A percentile compares a stretch with the other conserved stretches of the same genome.
These are phyloP conservation scores for Mycteria americana DNA, from an alignment of 2,797 vertebrate species.

Conservation along the genomic window DNA sequence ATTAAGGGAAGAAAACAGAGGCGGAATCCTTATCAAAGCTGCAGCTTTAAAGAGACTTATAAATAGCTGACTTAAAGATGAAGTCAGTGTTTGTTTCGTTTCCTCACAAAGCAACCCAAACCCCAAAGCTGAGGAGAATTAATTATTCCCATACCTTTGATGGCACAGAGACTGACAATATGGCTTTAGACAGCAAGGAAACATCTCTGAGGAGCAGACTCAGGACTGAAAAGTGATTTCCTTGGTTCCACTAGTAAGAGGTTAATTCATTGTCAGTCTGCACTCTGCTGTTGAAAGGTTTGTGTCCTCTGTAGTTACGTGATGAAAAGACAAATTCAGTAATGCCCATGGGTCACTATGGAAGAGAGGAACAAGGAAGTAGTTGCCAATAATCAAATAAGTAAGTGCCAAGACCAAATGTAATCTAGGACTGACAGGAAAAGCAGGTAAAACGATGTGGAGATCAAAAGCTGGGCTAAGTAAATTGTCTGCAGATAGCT, in stretches of 20 bases:
- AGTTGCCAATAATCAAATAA: neutral
- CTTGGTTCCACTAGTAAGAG: neutral
- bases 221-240: neutral
- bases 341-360: neutral
- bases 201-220: neutral
- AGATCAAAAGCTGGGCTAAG: neutral
- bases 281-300: neutral
- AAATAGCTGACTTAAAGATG: neutral
- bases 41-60: neutral
- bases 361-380: neutral
- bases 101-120: neutral
- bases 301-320: neutral
- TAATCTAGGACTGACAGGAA: neutral
- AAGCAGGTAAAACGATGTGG: neutral
- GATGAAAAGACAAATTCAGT: constrained; percentile 17
- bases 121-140: neutral
- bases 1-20: neutral
- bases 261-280: constrained; percentile 28
- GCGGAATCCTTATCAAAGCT: neutral
- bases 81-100: neutral
- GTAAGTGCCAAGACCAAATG: neutral
- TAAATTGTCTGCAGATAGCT: neutral
- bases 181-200: neutral
- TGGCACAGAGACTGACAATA: neutral
- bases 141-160: constrained; percentile 10